Evolutionary conservation across 2,797 vertebrate genomes (phyloP), one percentile per base, ranked within the genome.

Genomic region (Betta splendens): DNA sequence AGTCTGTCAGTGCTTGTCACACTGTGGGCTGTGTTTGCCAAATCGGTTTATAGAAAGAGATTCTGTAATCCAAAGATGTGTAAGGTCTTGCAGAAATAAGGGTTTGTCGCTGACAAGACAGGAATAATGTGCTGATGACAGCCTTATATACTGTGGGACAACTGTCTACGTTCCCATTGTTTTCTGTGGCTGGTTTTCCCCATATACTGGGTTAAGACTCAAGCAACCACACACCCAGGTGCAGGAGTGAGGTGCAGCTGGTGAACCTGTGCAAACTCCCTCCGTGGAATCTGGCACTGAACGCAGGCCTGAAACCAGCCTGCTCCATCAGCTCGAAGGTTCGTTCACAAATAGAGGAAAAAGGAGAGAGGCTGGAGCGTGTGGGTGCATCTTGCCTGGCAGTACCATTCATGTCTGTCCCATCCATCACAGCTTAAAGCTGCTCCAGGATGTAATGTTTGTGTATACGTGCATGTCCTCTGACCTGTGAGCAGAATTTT

Each of bases 401-500:
- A 10, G 33, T 6, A 29, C n/a, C 46, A 49, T 45, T 67, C 47
- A 28, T 2, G 15, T 47, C 37, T 50, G 20, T 1, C 44, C 54
- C 52, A 79, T 80, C 64, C 54, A 70, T 81, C 78, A 77, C 32
- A n/a, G 49, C 42, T 65, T 21, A 70, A 72, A 67, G 58, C 36
- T 17, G 36, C 7, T 36, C 25, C 37, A 23, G 46, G 55, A 43
- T 35, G 32, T 13, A 45, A 28, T 9, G 45, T 59, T 18, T 38
- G 45, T 11, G 46, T 51, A 0, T 5, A 9, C 0, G 18, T 9
- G 39, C 20, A 18, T 36, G 18, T 45, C 49, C 23, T 52, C 78
- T 84, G 75, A 99, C 97, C 95, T 96, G 89, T 90, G 87, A 68
- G 31, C 68, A 36, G 89, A 92, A 28, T 38, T 79, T 52, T 92